Base-by-base conservation (phyloP, 2,888 invertebrate genomes). In the Zaprionus bogoriensis region DNA sequence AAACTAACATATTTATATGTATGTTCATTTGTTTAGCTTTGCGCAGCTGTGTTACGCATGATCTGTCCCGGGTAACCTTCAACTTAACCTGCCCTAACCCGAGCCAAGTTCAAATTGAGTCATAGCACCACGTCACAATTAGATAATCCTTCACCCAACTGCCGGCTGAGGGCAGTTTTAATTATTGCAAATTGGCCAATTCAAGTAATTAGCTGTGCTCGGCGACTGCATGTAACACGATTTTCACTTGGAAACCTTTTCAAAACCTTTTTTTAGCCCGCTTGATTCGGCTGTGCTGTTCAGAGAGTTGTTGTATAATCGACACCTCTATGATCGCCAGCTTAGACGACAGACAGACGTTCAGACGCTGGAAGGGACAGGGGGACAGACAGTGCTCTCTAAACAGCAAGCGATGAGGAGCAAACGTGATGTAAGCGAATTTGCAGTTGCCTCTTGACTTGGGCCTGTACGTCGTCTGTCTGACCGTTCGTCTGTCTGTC, bases 371-470 rank as follows among this genome's bases (percentile, higher is more conserved):
- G 30, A 5, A 12, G 30, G 14, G 1, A 14, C 12, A 2, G 32
- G 6, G 14, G 7, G 32, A 17, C 17, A 36, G 32, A 17, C 14
- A 17, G 3, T 32, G 32, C 32, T 32, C 14, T 14, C 7, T 14
- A 32, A 30, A 30, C 25, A 17, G 23, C 12, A 17, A 57, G 46
- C 41, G 27, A 46, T 42, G 46, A 46, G 25, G 41, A 52, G 51
- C 32, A 58, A 50, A 23, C 4, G 32, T 66, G 59, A 67, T 48
- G 41, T 52, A 69, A 62, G 67, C 39, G 50, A 48, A 30, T 50
- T 50, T 48, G 47, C 41, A 42, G 48, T 36, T 44, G 14, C 14
- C 57, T 36, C 50, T 50, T n/a, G n/a, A 28, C 14, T 14, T 58
- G 6, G 39, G 25, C 17, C 28, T 19, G 39, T 3, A 2, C 39